Evolutionary conservation across 2,113 vertebrate species (phyloP).

Genomic region (Regulus satrapa): DNA sequence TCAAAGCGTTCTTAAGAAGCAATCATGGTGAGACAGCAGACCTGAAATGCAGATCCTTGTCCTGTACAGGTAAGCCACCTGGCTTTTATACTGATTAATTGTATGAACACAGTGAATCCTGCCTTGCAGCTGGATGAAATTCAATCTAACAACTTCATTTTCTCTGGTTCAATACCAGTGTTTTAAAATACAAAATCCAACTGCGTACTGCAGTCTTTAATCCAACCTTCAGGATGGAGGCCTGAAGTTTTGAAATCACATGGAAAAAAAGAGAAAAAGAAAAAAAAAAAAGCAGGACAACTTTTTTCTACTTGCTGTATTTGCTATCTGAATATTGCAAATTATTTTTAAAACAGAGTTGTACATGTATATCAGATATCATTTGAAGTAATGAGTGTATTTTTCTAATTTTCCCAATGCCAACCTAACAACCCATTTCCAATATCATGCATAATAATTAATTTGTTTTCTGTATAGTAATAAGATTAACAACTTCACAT

Average conservation of each 20-base stretch:
- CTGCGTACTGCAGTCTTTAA: background rate
- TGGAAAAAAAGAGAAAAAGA: background rate
- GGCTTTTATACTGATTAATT: background rate
- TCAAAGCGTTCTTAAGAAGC: background rate
- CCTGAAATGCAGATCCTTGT: background rate
- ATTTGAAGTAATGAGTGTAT: slow-evolving; percentile 76
- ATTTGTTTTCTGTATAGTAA: slow-evolving; percentile 81
- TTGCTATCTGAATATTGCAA: slow-evolving; percentile 51
- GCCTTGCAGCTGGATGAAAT: background rate
- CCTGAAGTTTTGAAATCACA: background rate
- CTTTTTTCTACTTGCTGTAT: slow-evolving; percentile 40
- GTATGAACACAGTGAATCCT: background rate
- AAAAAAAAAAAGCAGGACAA: background rate
- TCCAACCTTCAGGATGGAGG: background rate
- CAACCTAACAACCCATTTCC: slow-evolving; percentile 75
- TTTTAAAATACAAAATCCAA: background rate
- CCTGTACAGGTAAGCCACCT: background rate
- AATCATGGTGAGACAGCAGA: background rate
- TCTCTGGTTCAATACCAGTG: accelerated
- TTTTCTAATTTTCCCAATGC: slow-evolving; percentile 73
- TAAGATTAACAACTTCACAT: slow-evolving; percentile 77
- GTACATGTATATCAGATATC: slow-evolving; percentile 71
- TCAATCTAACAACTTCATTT: background rate
- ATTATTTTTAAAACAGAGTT: slow-evolving; percentile 58
- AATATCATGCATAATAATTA: slow-evolving; percentile 80